Conservation (phyloP, 2,888 invertebrate species). For the Habroteleia sp. region DNA sequence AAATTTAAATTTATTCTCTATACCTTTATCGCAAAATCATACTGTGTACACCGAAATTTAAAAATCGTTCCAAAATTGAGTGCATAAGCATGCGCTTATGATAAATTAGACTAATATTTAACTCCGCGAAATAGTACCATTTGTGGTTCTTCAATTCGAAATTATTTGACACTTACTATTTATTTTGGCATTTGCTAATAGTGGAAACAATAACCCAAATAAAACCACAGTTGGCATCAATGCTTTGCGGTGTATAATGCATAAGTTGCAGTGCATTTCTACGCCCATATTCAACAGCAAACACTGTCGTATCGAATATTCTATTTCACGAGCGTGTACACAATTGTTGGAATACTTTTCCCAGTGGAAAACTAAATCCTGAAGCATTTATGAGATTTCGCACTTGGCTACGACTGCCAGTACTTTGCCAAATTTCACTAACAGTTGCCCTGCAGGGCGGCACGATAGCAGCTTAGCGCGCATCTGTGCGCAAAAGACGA, state of each 20-base stretch:
- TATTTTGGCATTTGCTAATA: conserved; percentile 28
- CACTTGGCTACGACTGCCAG: conserved; percentile 21
- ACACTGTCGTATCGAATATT: conserved; percentile 31
- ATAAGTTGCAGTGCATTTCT: conserved; percentile 14
- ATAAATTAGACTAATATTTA: too few relatives aligned
- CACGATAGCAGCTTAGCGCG: too few relatives aligned
- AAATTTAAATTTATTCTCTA: too few relatives aligned
- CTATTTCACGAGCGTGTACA: conserved; percentile 31
- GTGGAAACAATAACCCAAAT: conserved; percentile 34
- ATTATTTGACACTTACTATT: too few relatives aligned
- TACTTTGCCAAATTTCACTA: conserved; percentile 28
- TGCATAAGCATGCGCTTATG: too few relatives aligned
- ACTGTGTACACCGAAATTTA: too few relatives aligned
- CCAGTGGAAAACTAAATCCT: conserved; percentile 33
- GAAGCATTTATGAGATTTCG: conserved; percentile 33
- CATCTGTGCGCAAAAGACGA: too few relatives aligned
- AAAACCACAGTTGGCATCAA: conserved; percentile 23
- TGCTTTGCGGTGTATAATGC: conserved; percentile 42
- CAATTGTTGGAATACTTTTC: conserved; percentile 40
- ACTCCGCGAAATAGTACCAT: too few relatives aligned
- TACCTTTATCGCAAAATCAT: too few relatives aligned
- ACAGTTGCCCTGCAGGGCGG: conserved; percentile 18
- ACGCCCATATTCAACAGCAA: conserved; percentile 26
- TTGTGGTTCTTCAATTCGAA: too few relatives aligned
- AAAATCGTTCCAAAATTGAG: too few relatives aligned